phyloP scores from a whole-genome alignment of 2,797 vertebrate species.

The Perodicticus potto region DNA sequence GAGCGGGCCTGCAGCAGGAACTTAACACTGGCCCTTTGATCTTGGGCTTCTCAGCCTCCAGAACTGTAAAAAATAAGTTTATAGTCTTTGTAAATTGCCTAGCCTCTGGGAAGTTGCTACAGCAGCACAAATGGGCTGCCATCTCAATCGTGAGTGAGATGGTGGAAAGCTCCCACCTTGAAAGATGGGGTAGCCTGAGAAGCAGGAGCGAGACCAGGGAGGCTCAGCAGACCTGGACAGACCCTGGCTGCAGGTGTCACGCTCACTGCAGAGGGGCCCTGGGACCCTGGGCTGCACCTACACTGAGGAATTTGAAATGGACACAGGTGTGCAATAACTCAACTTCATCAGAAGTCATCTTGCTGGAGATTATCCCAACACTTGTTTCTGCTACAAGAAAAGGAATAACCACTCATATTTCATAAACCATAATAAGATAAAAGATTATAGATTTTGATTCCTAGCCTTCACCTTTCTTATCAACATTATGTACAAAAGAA shows the following conservation, averaged over 20 bases:
- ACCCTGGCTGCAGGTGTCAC: not conserved
- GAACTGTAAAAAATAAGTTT: not conserved
- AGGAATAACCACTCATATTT: conserved; percentile 17
- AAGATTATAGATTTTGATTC: conserved; percentile 69
- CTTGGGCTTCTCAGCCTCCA: not conserved
- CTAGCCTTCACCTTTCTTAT: conserved; percentile 66
- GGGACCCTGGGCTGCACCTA: not conserved
- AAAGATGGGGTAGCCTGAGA: not conserved
- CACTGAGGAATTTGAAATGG: not conserved
- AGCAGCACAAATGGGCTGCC: not conserved
- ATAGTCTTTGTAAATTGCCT: not conserved
- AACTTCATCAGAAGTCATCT: not conserved
- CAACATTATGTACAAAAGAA: conserved; percentile 70
- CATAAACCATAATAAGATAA: conserved; percentile 62
- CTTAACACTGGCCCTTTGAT: not conserved
- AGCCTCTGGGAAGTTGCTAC: not conserved
- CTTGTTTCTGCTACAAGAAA: not conserved
- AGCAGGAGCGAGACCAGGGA: not conserved
- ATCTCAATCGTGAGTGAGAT: not conserved
- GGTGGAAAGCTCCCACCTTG: not conserved
- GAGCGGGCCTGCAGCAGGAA: not conserved
- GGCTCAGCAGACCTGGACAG: not conserved
- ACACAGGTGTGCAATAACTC: not conserved
- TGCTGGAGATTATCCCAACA: not conserved
- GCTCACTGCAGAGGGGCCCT: not conserved